phyloP scores from a whole-genome alignment of 2,797 vertebrate genomes.

The Salarias fasciatus region DNA sequence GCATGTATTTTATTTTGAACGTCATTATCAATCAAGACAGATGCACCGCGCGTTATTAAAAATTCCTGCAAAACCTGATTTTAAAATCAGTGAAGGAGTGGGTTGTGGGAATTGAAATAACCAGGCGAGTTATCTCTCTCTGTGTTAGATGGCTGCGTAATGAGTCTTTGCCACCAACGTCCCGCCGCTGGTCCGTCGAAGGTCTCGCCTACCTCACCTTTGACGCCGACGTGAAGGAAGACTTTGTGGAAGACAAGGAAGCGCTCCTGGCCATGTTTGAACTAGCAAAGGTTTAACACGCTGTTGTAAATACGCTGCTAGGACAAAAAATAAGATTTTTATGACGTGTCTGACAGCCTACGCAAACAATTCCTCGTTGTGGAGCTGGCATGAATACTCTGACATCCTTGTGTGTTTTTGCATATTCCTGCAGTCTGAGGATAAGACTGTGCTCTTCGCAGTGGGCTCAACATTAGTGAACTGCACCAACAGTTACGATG shows the following conservation, averaged over 20 bases:
- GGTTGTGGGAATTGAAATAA: slow-evolving; percentile 21
- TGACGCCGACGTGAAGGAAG: slow-evolving; percentile 97
- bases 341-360: too few relatives aligned
- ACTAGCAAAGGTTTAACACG: slow-evolving; percentile 87
- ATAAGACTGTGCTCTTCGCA: slow-evolving; percentile 94
- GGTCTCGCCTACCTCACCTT: slow-evolving; percentile 98
- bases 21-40: slow-evolving; percentile 4
- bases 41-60: slow-evolving; percentile 2
- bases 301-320: not conserved
- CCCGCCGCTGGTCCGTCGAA: slow-evolving; percentile 95
- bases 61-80: not conserved
- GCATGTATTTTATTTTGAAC: slow-evolving; percentile 12
- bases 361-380: too few relatives aligned
- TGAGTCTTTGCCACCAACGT: slow-evolving; percentile 84
- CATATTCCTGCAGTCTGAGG: slow-evolving; percentile 86
- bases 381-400: not conserved
- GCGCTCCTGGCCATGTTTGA: slow-evolving; percentile 94
- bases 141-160: slow-evolving; percentile 94
- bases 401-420: not conserved
- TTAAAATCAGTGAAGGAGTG: not conserved
- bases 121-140: slow-evolving; percentile 5
- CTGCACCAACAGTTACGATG: slow-evolving; percentile 97
- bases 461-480: slow-evolving; percentile 95
- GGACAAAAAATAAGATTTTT: too few relatives aligned
- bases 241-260: slow-evolving; percentile 91